These are phyloP conservation scores for Formica exsecta DNA, from an alignment of 1,140 invertebrate genomes.

Conservation along the genomic window DNA sequence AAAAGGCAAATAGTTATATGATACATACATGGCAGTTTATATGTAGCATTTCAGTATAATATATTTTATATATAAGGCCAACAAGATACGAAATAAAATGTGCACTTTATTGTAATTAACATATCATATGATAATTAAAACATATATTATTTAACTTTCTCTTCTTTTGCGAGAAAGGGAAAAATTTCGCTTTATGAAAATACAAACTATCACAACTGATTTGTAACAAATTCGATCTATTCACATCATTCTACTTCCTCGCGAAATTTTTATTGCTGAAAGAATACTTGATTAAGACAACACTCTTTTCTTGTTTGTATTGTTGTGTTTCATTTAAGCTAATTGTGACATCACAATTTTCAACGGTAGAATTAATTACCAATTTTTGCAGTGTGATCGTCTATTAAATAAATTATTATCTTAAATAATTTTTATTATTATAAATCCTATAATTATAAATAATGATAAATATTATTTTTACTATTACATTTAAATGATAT, in stretches of 20 bases:
- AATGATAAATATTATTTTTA: slow-evolving; percentile 1
- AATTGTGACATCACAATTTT: neutral
- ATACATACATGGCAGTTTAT: slow-evolving; percentile 31
- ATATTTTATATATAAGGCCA: neutral
- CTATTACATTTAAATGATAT: neutral
- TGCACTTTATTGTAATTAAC: slow-evolving; percentile 32
- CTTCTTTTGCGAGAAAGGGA: slow-evolving; percentile 1
- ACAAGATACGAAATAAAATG: slow-evolving; percentile 9
- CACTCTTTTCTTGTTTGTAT: neutral
- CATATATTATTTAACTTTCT: neutral
- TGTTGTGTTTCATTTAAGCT: neutral
- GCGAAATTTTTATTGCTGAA: neutral
- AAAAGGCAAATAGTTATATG: neutral
- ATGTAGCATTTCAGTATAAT: slow-evolving; percentile 10
- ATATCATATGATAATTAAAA: slow-evolving; percentile 30
- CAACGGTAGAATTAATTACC: slow-evolving; percentile 9
- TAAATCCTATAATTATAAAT: neutral
- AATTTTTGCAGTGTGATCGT: neutral
- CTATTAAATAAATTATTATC: neutral
- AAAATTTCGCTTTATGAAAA: slow-evolving; percentile 9
- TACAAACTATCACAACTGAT: slow-evolving; percentile 10
- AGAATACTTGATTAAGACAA: neutral
- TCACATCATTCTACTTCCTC: neutral
- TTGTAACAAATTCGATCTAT: neutral
- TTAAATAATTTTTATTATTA: slow-evolving; percentile 6